Evolutionary conservation across 1,140 invertebrate genomes (phyloP).

Genomic region (Berghia stephanieae): DNA sequence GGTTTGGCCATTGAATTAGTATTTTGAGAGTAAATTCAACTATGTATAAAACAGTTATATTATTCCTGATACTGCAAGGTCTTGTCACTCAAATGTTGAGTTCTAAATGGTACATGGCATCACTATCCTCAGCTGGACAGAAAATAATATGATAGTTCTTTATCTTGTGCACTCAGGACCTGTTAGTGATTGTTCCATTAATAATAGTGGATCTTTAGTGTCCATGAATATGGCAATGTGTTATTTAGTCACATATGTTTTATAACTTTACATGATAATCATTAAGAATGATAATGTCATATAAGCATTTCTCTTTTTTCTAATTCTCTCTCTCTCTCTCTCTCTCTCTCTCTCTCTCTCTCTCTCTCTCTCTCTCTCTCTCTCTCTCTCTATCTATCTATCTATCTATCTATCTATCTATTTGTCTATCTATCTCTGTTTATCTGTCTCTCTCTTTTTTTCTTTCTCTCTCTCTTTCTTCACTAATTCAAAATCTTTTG

Average conservation of each 20-base stretch:
- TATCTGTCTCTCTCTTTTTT: neutral
- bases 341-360: neutral
- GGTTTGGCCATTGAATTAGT: no score
- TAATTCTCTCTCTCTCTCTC: neutral
- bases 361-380: neutral
- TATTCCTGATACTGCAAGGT: no score
- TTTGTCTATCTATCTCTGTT: no score
- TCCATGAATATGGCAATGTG: no score
- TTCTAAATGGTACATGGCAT: neutral
- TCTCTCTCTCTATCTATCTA: no score
- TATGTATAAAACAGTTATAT: no score
- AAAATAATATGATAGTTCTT: neutral
- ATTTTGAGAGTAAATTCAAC: no score
- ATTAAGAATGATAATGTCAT: neutral
- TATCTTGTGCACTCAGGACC: conserved; percentile 39
- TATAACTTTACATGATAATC: neutral
- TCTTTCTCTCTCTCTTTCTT: neutral
- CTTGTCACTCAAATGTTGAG: no score
- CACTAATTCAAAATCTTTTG: neutral
- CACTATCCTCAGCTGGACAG: neutral
- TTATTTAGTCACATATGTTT: neutral
- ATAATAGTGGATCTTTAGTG: no score
- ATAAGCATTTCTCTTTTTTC: neutral
- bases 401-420: no score
- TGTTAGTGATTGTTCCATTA: conserved; percentile 43